Base-by-base conservation (phyloP, 2,113 vertebrate genomes). In the Callipepla squamata region DNA sequence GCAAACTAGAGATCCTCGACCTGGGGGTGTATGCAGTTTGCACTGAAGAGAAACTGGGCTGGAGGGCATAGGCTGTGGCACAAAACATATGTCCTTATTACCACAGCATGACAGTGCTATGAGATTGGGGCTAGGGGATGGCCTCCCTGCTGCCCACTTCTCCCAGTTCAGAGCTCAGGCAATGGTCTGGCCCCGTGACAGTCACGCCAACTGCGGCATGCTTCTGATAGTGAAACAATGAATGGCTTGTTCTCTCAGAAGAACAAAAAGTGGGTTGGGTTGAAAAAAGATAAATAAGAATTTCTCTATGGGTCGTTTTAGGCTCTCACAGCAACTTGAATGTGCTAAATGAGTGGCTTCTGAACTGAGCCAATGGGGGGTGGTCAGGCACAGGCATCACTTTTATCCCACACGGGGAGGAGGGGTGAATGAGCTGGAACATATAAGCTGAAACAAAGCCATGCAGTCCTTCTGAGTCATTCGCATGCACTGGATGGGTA, bases 361-460 rank as follows among this genome's bases (percentile, higher is more conserved):
- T 45, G 75, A 20, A 90, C 95, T 90, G 93, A 96, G 87, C 97
- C 97, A 97, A 96, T 96, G 63, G 96, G 94, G 94, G 63, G 76
- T 93, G 62, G 92, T 59, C 55, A 76, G 93, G 53, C 93, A 87
- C 93, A 86, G 82, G 96, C 95, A 92, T 80, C 93, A 78, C 86
- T 90, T 93, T 91, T 91, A 92, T 92, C 95, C 95, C 90, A 91
- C 20, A 19, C 67, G 85, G 70, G 96, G 95, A 96, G 97, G 96
- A 96, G 96, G 97, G 91, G 95, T 92, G 94, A 85, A 87, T 65
- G 85, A 95, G 92, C 93, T 79, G 55, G 84, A 74, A 96, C 95
- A 97, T 97, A 97, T 95, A 97, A 97, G 94, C 96, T 94, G 95
- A 95, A 93, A 97, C 96, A 96, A 96, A 97, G 97, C 97, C 87